Evolutionary conservation across 2,113 vertebrate genomes (phyloP).

Genomic region (Quiscalus mexicanus): DNA sequence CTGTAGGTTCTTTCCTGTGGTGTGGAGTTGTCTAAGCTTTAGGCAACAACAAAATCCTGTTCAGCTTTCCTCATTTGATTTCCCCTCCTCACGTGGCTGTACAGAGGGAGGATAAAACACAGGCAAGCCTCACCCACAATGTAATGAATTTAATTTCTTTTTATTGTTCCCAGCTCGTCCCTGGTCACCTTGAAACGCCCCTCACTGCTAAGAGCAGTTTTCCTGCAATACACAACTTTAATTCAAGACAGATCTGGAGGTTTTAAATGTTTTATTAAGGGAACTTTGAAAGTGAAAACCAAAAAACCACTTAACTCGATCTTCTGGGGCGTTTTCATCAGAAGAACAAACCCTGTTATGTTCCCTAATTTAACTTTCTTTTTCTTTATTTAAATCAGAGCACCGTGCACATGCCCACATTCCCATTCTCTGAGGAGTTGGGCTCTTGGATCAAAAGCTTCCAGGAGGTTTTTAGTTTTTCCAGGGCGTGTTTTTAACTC

Average conservation of each 20-base stretch:
- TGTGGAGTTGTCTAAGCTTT: neutral
- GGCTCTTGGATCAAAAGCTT: neutral
- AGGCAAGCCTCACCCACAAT: neutral
- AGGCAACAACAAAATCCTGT: neutral
- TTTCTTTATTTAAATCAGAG: neutral
- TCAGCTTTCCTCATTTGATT: neutral
- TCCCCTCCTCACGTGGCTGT: neutral
- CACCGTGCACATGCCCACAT: neutral
- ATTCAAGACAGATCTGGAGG: neutral
- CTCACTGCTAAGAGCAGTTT: neutral
- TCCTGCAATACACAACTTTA: neutral
- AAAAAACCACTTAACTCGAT: neutral
- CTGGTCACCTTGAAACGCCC: neutral
- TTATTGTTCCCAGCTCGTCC: neutral
- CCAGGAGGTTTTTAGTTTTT: neutral
- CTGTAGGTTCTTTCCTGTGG: neutral
- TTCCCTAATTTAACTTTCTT: neutral
- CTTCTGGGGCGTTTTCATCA: neutral
- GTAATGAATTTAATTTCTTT: neutral
- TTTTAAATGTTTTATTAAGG: neutral
- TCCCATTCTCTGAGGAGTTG: neutral
- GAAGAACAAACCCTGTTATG: neutral
- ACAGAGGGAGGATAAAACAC: neutral
- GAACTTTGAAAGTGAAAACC: neutral
- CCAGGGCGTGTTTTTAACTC: neutral